Conservation (phyloP, 2,797 vertebrate genomes). For the Notolepis coatsorum region DNA sequence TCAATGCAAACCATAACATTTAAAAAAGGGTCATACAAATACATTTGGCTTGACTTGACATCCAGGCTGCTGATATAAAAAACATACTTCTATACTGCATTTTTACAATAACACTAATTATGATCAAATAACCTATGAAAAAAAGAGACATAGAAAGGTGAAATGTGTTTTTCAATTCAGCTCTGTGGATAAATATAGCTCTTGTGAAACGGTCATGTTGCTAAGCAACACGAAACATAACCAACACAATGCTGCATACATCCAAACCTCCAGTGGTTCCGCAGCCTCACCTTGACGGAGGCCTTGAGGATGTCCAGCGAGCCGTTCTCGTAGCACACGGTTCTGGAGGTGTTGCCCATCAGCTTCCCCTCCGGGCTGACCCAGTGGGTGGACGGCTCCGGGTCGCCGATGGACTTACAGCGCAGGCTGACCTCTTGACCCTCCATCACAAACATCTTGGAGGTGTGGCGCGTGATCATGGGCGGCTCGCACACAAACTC, state of each 20-base stretch:
- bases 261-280: no score
- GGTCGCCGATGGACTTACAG: slow-evolving; percentile 93
- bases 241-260: neutral
- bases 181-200: no score
- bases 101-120: no score
- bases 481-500: slow-evolving; percentile 93
- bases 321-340: slow-evolving; percentile 89
- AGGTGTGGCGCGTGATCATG: slow-evolving; percentile 90
- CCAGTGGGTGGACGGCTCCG: slow-evolving; percentile 92
- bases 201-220: no score
- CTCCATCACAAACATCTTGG: slow-evolving; percentile 81
- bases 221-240: neutral
- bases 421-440: slow-evolving; percentile 89
- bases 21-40: no score
- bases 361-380: slow-evolving; percentile 91
- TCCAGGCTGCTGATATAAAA: no score
- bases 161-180: no score
- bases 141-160: no score
- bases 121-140: no score
- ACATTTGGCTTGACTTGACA: no score
- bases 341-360: slow-evolving; percentile 89
- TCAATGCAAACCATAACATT: no score
- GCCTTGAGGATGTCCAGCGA: slow-evolving; percentile 89
- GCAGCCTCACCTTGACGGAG: slow-evolving; percentile 71
- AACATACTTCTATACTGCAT: no score